A percentile compares a stretch with the other conserved stretches of the same genome.
These are phyloP conservation scores for Caranx ignobilis DNA, from an alignment of 2,113 vertebrate genomes.

Conservation along the genomic window DNA sequence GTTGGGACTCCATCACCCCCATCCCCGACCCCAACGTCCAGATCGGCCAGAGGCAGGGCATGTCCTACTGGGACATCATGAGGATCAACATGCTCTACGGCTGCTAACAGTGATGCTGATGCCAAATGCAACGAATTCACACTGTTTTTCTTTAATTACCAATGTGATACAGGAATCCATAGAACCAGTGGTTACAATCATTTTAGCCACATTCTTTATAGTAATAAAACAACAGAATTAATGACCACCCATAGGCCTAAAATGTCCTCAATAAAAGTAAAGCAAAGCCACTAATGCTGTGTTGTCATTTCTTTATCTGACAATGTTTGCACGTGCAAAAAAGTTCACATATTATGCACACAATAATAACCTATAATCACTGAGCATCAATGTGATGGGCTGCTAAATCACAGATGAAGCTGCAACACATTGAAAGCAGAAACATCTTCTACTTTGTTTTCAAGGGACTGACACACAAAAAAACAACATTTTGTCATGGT, in stretches of 20 bases:
- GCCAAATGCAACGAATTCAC: background rate
- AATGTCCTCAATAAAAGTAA: constrained; percentile 10
- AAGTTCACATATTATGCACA: background rate
- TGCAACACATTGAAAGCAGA: background rate
- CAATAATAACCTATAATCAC: background rate
- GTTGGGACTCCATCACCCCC: constrained; percentile 37
- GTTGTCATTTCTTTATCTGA: background rate
- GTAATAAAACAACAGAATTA: background rate
- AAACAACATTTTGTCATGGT: background rate
- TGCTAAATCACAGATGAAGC: background rate
- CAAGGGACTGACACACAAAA: background rate
- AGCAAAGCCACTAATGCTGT: background rate
- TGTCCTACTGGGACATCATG: constrained; percentile 47
- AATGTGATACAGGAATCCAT: too few relatives aligned
- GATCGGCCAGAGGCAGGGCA: constrained; percentile 36
- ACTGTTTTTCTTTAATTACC: background rate
- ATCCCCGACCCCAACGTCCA: constrained; percentile 29
- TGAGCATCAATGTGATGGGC: background rate
- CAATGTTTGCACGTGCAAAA: background rate
- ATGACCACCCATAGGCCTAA: background rate
- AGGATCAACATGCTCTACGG: constrained; percentile 48
- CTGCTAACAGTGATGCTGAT: constrained; percentile 6
- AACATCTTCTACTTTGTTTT: background rate
- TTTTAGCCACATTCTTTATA: background rate
- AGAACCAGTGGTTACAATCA: background rate